A percentile compares a stretch with the other conserved stretches of the same genome.
Evolutionary conservation across 2,797 vertebrate genomes (phyloP).

Genomic region (Lycodopsis pacificus): DNA sequence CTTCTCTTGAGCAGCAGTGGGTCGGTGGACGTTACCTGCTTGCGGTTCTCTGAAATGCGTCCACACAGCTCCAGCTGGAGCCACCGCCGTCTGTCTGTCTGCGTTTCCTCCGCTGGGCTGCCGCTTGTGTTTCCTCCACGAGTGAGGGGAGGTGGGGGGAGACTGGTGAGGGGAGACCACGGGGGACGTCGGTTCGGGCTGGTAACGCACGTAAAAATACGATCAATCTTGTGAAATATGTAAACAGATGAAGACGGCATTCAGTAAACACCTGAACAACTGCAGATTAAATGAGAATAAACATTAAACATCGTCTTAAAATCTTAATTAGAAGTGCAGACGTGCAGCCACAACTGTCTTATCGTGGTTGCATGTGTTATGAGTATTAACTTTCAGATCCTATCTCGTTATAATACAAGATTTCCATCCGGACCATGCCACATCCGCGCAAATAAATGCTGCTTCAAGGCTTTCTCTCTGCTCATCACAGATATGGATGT

Average conservation of each 20-base stretch:
- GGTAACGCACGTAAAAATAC: conserved; percentile 2
- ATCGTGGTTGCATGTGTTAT: neutral
- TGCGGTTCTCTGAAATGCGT: conserved; percentile 94
- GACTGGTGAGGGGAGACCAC: conserved; percentile 97
- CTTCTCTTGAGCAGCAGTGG: neutral
- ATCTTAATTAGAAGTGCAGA: neutral
- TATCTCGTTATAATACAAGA: neutral
- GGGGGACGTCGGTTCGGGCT: conserved; percentile 93
- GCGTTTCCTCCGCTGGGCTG: conserved; percentile 94
- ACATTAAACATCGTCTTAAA: neutral
- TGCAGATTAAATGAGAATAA: neutral
- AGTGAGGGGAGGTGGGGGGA: conserved; percentile 92
- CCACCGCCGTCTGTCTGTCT: conserved; percentile 87
- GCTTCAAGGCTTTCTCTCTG: conserved; percentile 23
- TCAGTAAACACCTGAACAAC: neutral
- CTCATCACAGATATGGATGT: conserved; percentile 6
- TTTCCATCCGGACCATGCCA: neutral
- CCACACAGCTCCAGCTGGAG: conserved; percentile 90
- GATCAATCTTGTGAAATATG: neutral
- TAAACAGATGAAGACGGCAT: neutral
- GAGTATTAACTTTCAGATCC: conserved; percentile 24
- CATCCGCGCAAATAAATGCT: conserved; percentile 1
- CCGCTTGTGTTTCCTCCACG: conserved; percentile 96
- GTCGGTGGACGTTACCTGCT: conserved; percentile 81
- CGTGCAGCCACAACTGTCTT: neutral